Percentiles rank a stretch among this genome's conserved stretches.
phyloP scores from a whole-genome alignment of 2,888 invertebrate species.

The Arctia plantaginis region DNA sequence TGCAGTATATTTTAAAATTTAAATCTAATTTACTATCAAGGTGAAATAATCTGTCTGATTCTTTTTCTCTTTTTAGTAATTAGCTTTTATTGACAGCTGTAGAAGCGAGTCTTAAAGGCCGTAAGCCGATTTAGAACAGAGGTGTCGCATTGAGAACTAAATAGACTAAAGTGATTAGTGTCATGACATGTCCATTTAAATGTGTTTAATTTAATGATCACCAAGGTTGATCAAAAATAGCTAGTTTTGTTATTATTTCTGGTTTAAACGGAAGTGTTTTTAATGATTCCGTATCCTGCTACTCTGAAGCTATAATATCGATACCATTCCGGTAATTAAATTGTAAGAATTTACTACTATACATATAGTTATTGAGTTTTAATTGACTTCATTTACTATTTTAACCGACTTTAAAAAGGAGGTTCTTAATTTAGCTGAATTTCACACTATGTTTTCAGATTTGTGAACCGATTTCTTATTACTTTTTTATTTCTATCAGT shows the following conservation, averaged over 20 bases:
- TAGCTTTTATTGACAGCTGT: constrained; percentile 22
- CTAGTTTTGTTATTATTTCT: constrained; percentile 44
- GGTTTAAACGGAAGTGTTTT: constrained; percentile 51
- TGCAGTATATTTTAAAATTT: neutral
- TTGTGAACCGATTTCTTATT: no score
- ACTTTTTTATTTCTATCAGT: no score
- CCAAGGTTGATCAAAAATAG: constrained; percentile 39
- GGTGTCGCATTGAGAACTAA: constrained; percentile 25
- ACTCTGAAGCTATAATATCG: constrained; percentile 31
- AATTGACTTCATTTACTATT: constrained; percentile 10
- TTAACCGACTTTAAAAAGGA: neutral
- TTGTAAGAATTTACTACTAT: constrained; percentile 7
- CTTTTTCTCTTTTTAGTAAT: neutral
- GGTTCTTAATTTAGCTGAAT: no score
- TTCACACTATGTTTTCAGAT: no score
- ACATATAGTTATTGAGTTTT: constrained; percentile 6
- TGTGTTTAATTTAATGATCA: constrained; percentile 34
- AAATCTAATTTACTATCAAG: neutral
- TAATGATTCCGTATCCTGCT: constrained; percentile 47
- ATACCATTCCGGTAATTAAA: constrained; percentile 29
- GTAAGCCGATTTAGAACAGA: constrained; percentile 38
- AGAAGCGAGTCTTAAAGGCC: constrained; percentile 5
- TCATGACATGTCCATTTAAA: constrained; percentile 26
- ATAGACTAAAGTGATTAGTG: constrained; percentile 28
- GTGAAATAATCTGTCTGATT: neutral